phyloP scores from a whole-genome alignment of 2,888 invertebrate genomes.

The Chaetogeoica ovagalla region DNA sequence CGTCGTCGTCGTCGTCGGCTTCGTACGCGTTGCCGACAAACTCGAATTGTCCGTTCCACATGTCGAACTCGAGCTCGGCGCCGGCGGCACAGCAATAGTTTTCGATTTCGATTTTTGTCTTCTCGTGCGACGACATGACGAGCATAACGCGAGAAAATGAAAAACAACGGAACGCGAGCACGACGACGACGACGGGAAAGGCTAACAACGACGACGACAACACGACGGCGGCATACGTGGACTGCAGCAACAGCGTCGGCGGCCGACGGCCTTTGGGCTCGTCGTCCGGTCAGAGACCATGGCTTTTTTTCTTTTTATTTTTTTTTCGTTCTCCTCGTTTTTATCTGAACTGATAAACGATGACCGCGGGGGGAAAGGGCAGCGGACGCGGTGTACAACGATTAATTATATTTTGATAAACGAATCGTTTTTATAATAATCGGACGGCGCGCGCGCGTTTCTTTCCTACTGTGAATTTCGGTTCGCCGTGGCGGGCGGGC shows the following conservation, averaged over 20 bases:
- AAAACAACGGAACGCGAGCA: background rate
- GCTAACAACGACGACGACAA: no score
- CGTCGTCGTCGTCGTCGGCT: background rate
- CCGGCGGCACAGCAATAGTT: conserved; percentile 11
- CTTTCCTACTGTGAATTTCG: no score
- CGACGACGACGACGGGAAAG: background rate
- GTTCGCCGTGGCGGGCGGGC: no score
- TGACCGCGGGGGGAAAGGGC: no score
- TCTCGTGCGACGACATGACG: conserved; percentile 20
- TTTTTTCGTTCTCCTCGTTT: no score
- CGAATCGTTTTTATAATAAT: no score
- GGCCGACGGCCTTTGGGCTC: background rate
- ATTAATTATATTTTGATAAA: no score
- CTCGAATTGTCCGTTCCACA: conserved; percentile 89
- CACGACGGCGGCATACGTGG: no score
- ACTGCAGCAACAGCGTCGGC: background rate
- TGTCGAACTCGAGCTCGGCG: conserved; percentile 77
- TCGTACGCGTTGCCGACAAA: conserved; percentile 63
- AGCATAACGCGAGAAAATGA: conserved; percentile 11
- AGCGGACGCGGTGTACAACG: no score
- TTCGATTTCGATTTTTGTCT: conserved; percentile 17
- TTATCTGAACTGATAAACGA: no score
- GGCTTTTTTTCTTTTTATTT: no score
- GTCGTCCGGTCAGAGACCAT: conserved; percentile 2
- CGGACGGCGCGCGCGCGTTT: no score